These are phyloP conservation scores for Phrynosoma platyrhinos DNA, from an alignment of 2,113 vertebrate genomes.

Conservation along the genomic window DNA sequence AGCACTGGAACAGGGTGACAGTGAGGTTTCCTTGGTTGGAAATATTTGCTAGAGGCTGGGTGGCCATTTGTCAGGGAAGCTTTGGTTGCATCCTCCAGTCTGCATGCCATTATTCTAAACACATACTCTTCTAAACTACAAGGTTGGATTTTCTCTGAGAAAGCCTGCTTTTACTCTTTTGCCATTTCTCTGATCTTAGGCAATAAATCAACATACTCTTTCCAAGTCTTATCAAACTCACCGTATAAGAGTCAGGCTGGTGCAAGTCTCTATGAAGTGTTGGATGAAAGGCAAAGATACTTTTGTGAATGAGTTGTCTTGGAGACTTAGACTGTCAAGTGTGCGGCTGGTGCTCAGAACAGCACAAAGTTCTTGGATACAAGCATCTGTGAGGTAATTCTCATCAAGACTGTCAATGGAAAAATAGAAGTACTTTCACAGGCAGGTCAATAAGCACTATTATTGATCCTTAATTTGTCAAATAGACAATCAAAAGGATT, in stretches of 20 bases:
- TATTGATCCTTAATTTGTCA: neutral
- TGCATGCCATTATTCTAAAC: neutral
- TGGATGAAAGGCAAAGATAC: conserved; percentile 5
- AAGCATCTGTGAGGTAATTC: conserved; percentile 27
- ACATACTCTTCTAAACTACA: neutral
- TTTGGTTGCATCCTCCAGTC: neutral
- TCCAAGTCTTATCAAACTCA: conserved; percentile 5
- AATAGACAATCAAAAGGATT: neutral
- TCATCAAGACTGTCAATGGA: conserved; percentile 20
- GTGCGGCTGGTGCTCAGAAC: conserved; percentile 7
- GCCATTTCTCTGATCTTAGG: neutral
- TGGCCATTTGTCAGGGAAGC: neutral
- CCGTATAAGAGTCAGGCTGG: neutral
- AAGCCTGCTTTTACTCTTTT: neutral
- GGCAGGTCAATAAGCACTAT: neutral
- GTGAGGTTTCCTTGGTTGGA: neutral
- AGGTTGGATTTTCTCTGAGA: neutral
- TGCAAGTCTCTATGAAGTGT: conserved; percentile 13
- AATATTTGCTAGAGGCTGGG: neutral
- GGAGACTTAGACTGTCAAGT: neutral
- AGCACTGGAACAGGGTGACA: neutral
- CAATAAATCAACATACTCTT: neutral
- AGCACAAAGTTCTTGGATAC: conserved; percentile 20
- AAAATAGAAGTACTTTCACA: neutral
- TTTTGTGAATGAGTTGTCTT: conserved; percentile 10